These are phyloP conservation scores for Microtus pennsylvanicus DNA, from an alignment of 2,113 vertebrate genomes.

Conservation along the genomic window DNA sequence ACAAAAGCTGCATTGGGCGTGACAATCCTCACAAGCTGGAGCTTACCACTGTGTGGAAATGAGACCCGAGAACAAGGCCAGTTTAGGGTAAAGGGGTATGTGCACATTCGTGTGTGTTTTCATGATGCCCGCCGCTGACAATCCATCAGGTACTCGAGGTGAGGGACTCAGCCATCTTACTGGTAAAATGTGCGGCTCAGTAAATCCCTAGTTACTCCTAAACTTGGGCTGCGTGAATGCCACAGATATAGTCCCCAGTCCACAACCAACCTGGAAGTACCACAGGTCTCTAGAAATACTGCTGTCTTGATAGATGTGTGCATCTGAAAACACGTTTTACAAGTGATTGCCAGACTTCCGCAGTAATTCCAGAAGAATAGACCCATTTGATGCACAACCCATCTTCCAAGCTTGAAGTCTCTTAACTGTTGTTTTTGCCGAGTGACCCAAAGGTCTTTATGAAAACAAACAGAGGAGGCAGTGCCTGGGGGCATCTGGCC, in stretches of 20 bases:
- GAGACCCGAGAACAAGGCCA: background rate
- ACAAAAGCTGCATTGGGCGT: background rate
- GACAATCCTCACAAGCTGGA: background rate
- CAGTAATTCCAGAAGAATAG: background rate
- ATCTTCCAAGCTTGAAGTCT: conserved; percentile 8
- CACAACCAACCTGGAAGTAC: background rate
- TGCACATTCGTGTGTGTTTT: too few species aligned
- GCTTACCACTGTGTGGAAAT: too few species aligned
- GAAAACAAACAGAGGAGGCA: background rate
- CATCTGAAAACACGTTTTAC: background rate
- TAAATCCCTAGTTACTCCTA: background rate
- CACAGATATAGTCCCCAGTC: background rate
- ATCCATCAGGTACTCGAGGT: background rate
- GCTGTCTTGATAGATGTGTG: background rate
- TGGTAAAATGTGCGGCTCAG: background rate
- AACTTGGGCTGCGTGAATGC: background rate
- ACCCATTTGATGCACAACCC: background rate
- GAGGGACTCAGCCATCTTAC: background rate
- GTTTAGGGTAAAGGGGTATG: background rate
- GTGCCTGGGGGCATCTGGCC: background rate
- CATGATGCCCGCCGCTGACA: background rate
- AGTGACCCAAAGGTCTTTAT: background rate
- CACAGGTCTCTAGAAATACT: background rate
- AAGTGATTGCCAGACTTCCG: background rate
- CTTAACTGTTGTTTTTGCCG: background rate